phyloP scores from a whole-genome alignment of 1,140 invertebrate genomes.

The Caenorhabditis remanei region DNA sequence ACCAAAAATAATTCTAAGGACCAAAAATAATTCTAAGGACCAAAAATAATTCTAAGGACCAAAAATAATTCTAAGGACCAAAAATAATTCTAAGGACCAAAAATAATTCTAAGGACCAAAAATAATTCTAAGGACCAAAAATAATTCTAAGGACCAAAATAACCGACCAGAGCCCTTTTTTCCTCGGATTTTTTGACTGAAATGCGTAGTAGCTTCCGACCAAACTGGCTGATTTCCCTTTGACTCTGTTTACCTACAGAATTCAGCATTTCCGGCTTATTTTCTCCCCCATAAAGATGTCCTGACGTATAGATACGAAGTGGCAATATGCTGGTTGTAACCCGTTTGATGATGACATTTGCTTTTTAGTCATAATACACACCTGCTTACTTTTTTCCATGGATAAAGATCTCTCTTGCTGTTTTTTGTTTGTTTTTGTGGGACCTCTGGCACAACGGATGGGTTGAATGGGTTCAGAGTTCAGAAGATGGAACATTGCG shows the following conservation, averaged over 20 bases:
- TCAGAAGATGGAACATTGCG: background rate
- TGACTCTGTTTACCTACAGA: no score
- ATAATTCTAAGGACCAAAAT: no score
- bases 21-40: no score
- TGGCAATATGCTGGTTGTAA: conserved; percentile 32
- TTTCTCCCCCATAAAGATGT: conserved; percentile 3
- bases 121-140: no score
- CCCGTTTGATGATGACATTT: conserved; percentile 27
- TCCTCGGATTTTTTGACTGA: background rate
- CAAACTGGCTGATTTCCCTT: background rate
- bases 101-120: no score
- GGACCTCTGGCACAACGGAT: background rate
- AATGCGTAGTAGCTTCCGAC: conserved; percentile 42
- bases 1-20: no score
- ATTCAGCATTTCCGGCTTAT: background rate
- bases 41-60: no score
- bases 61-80: no score
- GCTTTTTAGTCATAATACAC: background rate
- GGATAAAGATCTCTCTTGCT: conserved; percentile 23
- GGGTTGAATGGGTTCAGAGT: background rate
- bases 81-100: no score
- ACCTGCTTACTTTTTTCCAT: conserved; percentile 38
- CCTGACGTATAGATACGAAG: conserved; percentile 40
- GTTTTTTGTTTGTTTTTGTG: background rate
- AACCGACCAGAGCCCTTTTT: background rate